These are phyloP conservation scores for Pocillopora verrucosa DNA, from an alignment of 64 coral and sea anemone genomes.

Conservation along the genomic window DNA sequence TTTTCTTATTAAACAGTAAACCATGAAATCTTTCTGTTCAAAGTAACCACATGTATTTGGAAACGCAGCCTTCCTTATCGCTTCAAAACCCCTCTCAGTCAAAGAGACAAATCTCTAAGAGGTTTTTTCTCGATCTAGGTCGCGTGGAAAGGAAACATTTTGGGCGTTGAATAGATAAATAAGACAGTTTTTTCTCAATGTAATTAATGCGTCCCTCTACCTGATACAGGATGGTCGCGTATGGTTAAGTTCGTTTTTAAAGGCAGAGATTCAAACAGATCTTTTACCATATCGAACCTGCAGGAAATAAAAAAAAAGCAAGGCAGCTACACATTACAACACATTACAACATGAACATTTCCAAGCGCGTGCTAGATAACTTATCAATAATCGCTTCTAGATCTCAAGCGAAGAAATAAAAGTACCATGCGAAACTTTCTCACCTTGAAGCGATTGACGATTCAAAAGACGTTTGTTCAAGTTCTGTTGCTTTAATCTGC, in stretches of 20 bases:
- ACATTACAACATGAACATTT: too few relatives aligned
- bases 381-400: not conserved
- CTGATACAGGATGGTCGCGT: not conserved
- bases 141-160: not conserved
- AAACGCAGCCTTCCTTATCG: not conserved
- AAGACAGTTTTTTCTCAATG: not conserved
- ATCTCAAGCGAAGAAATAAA: not conserved
- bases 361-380: too few relatives aligned
- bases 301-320: not conserved
- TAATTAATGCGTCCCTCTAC: not conserved
- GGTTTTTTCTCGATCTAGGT: not conserved
- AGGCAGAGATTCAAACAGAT: conserved; percentile 51
- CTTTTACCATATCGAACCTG: conserved; percentile 46
- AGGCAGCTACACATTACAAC: not conserved
- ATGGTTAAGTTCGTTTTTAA: not conserved
- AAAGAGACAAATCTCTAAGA: not conserved
- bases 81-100: not conserved
- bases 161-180: not conserved
- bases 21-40: too few relatives aligned
- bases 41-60: too few relatives aligned
- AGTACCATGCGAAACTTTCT: not conserved
- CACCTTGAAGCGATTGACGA: conserved; percentile 74
- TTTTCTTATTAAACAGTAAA: too few relatives aligned
- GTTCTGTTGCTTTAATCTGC: conserved; percentile 70
- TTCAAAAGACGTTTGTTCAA: conserved; percentile 72